Conservation (phyloP, 2,888 invertebrate species). For the Tetheella fluctuosa region DNA sequence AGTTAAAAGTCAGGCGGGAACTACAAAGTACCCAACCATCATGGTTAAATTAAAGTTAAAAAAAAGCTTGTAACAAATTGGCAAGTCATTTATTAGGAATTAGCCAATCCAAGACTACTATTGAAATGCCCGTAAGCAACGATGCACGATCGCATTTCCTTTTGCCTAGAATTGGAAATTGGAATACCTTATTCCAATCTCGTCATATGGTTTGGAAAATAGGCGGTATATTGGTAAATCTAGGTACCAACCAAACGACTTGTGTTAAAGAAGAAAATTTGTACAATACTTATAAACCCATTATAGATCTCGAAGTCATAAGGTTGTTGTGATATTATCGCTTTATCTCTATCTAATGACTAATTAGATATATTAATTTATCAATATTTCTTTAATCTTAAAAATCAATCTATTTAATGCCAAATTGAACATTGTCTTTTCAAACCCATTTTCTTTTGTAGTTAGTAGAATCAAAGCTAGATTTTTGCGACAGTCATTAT, state of each 20-base stretch:
- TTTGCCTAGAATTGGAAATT: neutral
- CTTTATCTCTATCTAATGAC: no score
- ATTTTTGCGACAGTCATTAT: conserved; percentile 42
- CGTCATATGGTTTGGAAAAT: conserved; percentile 1
- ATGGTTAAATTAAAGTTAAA: no score
- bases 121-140: neutral
- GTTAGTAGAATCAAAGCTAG: neutral
- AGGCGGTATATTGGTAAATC: neutral
- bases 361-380: no score
- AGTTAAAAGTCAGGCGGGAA: no score
- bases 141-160: neutral
- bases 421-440: neutral
- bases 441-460: neutral
- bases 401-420: neutral
- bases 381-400: no score
- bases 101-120: neutral
- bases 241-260: neutral
- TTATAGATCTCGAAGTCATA: no score
- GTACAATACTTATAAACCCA: no score
- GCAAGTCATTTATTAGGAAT: neutral
- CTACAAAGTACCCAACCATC: no score
- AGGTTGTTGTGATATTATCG: no score
- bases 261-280: neutral
- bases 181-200: conserved; percentile 1
- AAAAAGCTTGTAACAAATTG: no score